These are phyloP conservation scores for Prinia subflava DNA, from an alignment of 2,113 vertebrate species.

Conservation along the genomic window DNA sequence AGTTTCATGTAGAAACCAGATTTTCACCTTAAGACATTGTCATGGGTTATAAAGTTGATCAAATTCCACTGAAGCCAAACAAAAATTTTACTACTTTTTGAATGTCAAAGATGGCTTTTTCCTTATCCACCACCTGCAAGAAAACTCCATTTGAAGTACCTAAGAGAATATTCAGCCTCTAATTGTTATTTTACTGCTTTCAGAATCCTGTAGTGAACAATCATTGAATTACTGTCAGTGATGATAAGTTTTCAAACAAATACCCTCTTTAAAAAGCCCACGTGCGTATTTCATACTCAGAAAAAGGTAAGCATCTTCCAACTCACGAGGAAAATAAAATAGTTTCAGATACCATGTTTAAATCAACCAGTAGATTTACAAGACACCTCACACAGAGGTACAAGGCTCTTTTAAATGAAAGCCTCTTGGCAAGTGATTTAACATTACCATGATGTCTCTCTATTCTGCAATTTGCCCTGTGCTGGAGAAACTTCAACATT, in stretches of 20 bases:
- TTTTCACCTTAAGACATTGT: neutral
- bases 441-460: neutral
- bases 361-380: neutral
- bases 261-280: neutral
- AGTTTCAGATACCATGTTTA: neutral
- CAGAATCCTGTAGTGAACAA: conserved; percentile 6
- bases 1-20: neutral
- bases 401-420: neutral
- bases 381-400: neutral
- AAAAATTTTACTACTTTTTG: neutral
- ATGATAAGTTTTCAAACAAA: conserved; percentile 19
- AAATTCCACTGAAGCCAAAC: neutral
- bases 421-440: neutral
- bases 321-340: neutral
- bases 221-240: neutral
- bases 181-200: conserved; percentile 18
- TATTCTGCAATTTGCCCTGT: neutral
- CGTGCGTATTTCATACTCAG: neutral
- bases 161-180: neutral
- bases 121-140: neutral
- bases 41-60: neutral
- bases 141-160: neutral
- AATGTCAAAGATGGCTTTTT: neutral
- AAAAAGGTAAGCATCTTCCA: neutral
- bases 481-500: neutral